These are phyloP conservation scores for Hylaeus anthracinus DNA, from an alignment of 1,140 invertebrate genomes.

Conservation along the genomic window DNA sequence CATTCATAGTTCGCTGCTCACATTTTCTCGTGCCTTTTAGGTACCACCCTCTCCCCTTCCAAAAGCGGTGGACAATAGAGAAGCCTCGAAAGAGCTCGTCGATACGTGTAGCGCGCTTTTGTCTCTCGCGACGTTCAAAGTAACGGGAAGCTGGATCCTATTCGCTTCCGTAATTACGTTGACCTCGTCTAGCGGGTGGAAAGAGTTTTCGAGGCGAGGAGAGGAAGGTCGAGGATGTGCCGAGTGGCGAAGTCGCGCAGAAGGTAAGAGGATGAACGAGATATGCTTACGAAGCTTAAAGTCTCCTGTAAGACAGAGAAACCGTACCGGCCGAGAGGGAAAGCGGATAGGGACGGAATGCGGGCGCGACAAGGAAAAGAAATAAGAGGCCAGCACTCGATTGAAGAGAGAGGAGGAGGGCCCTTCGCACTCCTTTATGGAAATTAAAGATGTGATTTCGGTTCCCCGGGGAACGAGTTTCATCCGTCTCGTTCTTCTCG, in stretches of 20 bases:
- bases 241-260: constrained; percentile 58
- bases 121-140: constrained; percentile 7
- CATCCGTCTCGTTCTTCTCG: constrained; percentile 14
- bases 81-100: neutral
- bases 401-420: neutral
- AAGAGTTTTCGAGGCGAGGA: constrained; percentile 18
- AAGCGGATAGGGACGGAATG: neutral
- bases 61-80: too few species aligned
- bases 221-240: constrained; percentile 50
- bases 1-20: too few species aligned
- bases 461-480: constrained; percentile 51
- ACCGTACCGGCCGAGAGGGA: neutral
- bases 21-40: too few species aligned
- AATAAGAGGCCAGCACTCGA: neutral
- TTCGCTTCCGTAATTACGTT: constrained; percentile 30
- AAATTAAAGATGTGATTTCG: constrained; percentile 72
- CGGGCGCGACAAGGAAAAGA: neutral
- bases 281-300: constrained; percentile 71
- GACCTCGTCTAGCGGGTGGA: neutral
- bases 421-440: constrained; percentile 64
- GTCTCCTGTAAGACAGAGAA: constrained; percentile 47
- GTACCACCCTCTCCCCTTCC: too few species aligned
- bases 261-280: constrained; percentile 54
- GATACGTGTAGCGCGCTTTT: constrained; percentile 1
- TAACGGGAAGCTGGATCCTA: constrained; percentile 13